Base-by-base conservation (phyloP, 2,888 invertebrate species). In the Caenorhabditis angaria region DNA sequence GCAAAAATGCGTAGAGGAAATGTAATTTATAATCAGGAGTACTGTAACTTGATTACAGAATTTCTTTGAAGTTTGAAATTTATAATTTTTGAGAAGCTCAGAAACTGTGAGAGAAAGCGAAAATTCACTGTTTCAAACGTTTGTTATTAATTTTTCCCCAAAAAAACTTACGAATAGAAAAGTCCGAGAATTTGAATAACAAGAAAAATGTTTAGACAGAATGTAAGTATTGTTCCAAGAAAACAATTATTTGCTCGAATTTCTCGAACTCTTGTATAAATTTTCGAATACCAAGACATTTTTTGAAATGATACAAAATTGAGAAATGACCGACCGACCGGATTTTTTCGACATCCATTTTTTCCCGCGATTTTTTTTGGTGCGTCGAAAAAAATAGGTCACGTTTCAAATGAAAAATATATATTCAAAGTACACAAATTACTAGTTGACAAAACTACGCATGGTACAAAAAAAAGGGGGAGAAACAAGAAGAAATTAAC, bases 211-310 rank as follows among this genome's bases (percentile, higher is more conserved):
- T 79, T 79, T 28, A 79, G 72, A 56, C 55, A 60, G 55, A 60
- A 59, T 20, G 77, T 66, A 10, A 72, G 54, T 20, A 79, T 48
- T 68, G 70, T 72, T 22, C 77, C 79, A 24, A 27, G 29, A 14
- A 65, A 20, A 18, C 66, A 71, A 50, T 77, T 63, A 32, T 60
- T 62, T 20, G 61, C 50, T 14, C 83, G 82, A 53, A 70, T 75
- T 25, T 73, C 66, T 10, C 84, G 72, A n/a, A 84, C 84, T 53
- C 62, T 69, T 25, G 65, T 70, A 75, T 84, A 84, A 60, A 83
- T 82, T 27, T 72, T 74, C 41, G 83, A 80, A 70, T 83, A 83
- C 83, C 83, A 83, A 56, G 83, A 83, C 83, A 83, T 83, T 76
- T 61, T 48, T 22, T 27, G 18, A 27, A 14, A 18, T 27, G 18